Conservation (phyloP, 2,113 vertebrate genomes). For the Melanerpes aurifrons region DNA sequence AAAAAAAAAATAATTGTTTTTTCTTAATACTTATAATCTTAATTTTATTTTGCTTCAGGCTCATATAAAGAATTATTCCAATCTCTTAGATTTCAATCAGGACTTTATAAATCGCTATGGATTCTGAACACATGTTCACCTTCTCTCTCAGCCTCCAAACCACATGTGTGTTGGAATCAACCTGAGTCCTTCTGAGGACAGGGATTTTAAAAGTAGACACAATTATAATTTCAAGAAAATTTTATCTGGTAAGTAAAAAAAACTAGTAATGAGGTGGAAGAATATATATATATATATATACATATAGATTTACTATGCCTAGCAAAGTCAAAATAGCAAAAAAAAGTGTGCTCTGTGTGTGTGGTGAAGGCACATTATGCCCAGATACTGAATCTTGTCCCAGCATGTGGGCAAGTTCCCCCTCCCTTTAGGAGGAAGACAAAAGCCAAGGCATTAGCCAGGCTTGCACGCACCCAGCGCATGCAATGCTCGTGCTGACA, state of each 20-base stretch:
- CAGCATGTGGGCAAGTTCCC: no score
- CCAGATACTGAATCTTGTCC: no score
- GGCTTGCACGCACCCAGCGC: no score
- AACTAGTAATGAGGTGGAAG: not conserved
- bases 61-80: not conserved
- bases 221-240: not conserved
- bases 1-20: not conserved
- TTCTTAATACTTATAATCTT: not conserved
- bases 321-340: not conserved
- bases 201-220: not conserved
- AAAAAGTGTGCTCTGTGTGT: not conserved
- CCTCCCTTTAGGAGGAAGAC: no score
- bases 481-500: no score
- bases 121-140: not conserved
- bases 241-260: not conserved
- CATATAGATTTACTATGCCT: not conserved
- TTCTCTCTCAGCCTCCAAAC: not conserved
- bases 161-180: no score
- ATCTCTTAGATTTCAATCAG: not conserved
- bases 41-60: not conserved
- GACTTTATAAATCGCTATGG: not conserved
- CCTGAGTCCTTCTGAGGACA: not conserved
- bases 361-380: no score
- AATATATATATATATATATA: no score
- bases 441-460: no score